Evolutionary conservation across 2,888 invertebrate genomes (phyloP), one percentile per base, ranked within the genome.

Genomic region (Parnassius glacialis): DNA sequence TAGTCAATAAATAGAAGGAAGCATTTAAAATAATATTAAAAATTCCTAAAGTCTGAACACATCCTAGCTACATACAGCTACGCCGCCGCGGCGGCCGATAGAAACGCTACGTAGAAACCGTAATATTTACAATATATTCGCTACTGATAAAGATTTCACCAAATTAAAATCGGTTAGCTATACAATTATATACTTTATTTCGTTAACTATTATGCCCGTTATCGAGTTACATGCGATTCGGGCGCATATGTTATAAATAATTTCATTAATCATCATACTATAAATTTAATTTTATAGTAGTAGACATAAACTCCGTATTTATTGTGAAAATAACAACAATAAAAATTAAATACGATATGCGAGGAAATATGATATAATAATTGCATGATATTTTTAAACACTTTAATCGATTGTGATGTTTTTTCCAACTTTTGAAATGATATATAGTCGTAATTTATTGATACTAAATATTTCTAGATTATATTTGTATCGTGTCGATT

Each of bases 21-120:
- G 80, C 82, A 74, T 80, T 81, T 41, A 52, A 20, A 43, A 41
- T 50, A 62, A 61, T 47, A 57, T 45, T 34, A 34, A 34, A 52
- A 53, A 50, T 42, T 50, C 62, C 51, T 45, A 62, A 34, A n/a
- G 42, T 16, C 25, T 12, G 90, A 90, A 91, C 90, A 88, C 89
- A 87, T 88, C 87, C 89, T 90, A 91, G 84, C 87, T 90, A 90
- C 78, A 82, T 86, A 88, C 87, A 84, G 85, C 87, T 89, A 90
- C 80, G 70, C 69, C 41, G 43, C 16, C 51, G 9, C 9, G 12
- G 12, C 51, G 16, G 16, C 51, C 75, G 78, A 84, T 88, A 89
- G 78, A 87, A 86, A 87, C 81, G 80, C 81, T 84, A 84, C 78
- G 67, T 75, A 76, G 79, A 83, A 81, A 81, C 79, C 73, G 59